Base-by-base conservation (phyloP, 1,140 invertebrate genomes). In the Aphidius gifuensis region DNA sequence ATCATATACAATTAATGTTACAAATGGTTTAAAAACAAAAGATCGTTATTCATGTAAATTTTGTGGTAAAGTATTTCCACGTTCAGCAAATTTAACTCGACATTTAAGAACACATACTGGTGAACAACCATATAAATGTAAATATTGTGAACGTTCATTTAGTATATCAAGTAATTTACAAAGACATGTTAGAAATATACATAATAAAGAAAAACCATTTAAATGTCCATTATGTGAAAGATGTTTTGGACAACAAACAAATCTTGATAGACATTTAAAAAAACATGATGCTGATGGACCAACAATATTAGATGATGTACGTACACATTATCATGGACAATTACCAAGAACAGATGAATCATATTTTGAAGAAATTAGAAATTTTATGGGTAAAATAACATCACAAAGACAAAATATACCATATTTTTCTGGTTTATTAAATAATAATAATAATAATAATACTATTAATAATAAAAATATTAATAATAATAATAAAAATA, bases 131-230 rank as follows among this genome's bases (percentile, higher is more conserved):
- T 98, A 98, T 84, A 94, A 95, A 77, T 99, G 97, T 82, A 93
- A 96, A 75, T 98, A 97, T 82, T 99, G 97, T 83, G 97, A 99
- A 77, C 85, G 97, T 61, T 97, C 94, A 44, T 99, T 99, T 82
- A 97, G 94, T 73, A 99, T 99, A 79, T 97, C 96, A 2, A 98
- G 95, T 53, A 99, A 99, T 74, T 84, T 99, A 40, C 98, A 99
- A 80, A 87, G 98, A 56, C 98, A 99, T 81, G 97, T 99, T 21
- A 85, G 98, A 43, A 99, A 99, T 78, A 99, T 99, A 67, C 98
- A 99, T 80, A 98, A 99, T 82, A 98, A 97, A 78, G 93, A 95
- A 76, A 91, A 92, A 65, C 92, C 93, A 16, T 95, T 93, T 80
- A 90, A 91, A 71, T 93, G 91, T 78, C 90, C 90, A 62, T 84